Conservation (phyloP, 1,140 invertebrate genomes). For the Pararge aegeria region DNA sequence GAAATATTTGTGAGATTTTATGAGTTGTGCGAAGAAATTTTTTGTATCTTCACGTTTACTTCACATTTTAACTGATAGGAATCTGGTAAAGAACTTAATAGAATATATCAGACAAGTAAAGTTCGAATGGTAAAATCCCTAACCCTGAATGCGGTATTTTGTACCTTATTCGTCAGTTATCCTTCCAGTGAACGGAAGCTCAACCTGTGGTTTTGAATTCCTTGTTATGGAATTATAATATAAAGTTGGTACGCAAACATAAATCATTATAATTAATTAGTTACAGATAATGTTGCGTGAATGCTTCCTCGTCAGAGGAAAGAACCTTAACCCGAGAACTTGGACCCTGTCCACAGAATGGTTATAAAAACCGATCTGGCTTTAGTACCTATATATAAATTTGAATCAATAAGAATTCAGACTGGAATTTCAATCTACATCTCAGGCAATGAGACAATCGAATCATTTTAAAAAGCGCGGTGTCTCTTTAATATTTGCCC, state of each 20-base stretch:
- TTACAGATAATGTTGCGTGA: not conserved
- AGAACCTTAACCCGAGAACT: not conserved
- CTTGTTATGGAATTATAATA: not conserved
- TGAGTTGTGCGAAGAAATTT: no score
- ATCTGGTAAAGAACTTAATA: no score
- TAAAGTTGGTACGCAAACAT: not conserved
- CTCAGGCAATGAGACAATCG: no score
- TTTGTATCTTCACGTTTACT: no score
- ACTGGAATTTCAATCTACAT: no score
- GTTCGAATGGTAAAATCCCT: slow-evolving; percentile 8
- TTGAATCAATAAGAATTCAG: no score
- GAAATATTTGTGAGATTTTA: no score
- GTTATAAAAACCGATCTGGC: no score
- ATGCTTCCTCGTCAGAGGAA: not conserved
- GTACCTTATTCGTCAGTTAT: not conserved
- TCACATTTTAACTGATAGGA: no score
- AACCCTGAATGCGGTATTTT: not conserved
- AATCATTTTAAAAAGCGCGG: no score
- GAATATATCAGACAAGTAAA: not conserved
- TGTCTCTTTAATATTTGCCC: no score
- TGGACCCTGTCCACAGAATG: not conserved
- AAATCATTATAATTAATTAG: not conserved
- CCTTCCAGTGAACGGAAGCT: not conserved
- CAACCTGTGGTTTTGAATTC: not conserved
- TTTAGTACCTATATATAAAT: no score